Percentiles rank a stretch among this genome's conserved stretches.
phyloP scores from a whole-genome alignment of 2,888 invertebrate species.

The Actias luna region DNA sequence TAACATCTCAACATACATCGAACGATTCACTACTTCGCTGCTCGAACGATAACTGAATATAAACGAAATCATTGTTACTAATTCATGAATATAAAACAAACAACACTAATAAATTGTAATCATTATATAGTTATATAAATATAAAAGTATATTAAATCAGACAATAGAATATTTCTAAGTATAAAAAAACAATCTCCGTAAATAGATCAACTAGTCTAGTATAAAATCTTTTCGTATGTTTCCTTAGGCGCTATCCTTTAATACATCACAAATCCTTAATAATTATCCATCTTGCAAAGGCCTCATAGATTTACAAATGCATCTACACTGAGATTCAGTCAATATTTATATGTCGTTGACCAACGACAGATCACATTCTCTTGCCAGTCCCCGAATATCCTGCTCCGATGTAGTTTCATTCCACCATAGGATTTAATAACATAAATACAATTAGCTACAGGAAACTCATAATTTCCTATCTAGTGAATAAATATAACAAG shows the following conservation, averaged over 20 bases:
- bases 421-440: constrained; percentile 57
- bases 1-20: constrained; percentile 52
- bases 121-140: constrained; percentile 76
- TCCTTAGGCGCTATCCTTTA: constrained; percentile 83
- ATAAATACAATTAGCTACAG: constrained; percentile 81
- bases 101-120: constrained; percentile 81
- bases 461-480: constrained; percentile 80
- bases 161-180: constrained; percentile 82
- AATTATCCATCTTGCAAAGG: constrained; percentile 82
- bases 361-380: constrained; percentile 82
- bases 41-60: constrained; percentile 58
- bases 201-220: constrained; percentile 82
- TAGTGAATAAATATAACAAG: constrained; percentile 81
- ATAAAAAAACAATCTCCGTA: constrained; percentile 83
- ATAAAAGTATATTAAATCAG: constrained; percentile 81
- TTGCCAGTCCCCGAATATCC: constrained; percentile 76
- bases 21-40: constrained; percentile 8
- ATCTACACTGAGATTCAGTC: constrained; percentile 83
- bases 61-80: constrained; percentile 70
- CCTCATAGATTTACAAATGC: constrained; percentile 82
- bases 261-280: constrained; percentile 82
- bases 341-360: constrained; percentile 82
- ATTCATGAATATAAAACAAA: constrained; percentile 78
- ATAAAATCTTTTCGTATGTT: constrained; percentile 83
- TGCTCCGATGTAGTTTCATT: constrained; percentile 74